Percentiles rank a stretch among this genome's conserved stretches.
Evolutionary conservation across 2,888 invertebrate genomes (phyloP).

Genomic region (Sarcophaga carnaria): DNA sequence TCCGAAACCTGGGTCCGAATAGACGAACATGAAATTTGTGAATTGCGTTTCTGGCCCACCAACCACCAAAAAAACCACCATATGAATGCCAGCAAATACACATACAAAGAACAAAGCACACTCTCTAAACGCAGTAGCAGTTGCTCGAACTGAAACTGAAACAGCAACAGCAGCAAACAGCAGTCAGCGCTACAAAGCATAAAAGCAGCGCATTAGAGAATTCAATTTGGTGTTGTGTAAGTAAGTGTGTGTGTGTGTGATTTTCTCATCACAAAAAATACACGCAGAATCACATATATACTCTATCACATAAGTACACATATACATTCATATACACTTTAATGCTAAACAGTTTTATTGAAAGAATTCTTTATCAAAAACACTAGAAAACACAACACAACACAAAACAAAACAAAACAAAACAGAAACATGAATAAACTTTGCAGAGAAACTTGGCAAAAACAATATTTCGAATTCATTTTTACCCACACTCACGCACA

Average conservation of each 20-base stretch:
- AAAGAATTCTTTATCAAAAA: conserved; percentile 49
- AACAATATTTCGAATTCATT: conserved; percentile 52
- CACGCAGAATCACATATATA: conserved; percentile 28
- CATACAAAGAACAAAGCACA: conserved; percentile 35
- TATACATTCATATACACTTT: conserved; percentile 17
- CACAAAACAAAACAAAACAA: neutral
- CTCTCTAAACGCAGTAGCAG: conserved; percentile 41
- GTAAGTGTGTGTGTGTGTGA: conserved; percentile 3
- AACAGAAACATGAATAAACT: conserved; percentile 37
- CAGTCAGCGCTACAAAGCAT: conserved; percentile 31
- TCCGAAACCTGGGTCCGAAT: conserved; percentile 83
- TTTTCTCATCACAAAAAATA: neutral
- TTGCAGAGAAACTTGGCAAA: conserved; percentile 60
- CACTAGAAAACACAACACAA: neutral
- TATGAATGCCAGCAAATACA: conserved; percentile 63
- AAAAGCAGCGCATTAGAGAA: conserved; percentile 50
- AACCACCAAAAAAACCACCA: conserved; percentile 74
- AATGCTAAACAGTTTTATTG: conserved; percentile 6
- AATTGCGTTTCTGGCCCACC: conserved; percentile 81
- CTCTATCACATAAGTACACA: conserved; percentile 17
- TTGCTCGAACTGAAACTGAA: neutral
- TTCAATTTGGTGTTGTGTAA: neutral
- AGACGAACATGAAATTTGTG: conserved; percentile 81
- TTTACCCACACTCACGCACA: conserved; percentile 15
- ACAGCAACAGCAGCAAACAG: conserved; percentile 48